phyloP scores from a whole-genome alignment of 2,888 invertebrate genomes.

The Byasa hedistus region DNA sequence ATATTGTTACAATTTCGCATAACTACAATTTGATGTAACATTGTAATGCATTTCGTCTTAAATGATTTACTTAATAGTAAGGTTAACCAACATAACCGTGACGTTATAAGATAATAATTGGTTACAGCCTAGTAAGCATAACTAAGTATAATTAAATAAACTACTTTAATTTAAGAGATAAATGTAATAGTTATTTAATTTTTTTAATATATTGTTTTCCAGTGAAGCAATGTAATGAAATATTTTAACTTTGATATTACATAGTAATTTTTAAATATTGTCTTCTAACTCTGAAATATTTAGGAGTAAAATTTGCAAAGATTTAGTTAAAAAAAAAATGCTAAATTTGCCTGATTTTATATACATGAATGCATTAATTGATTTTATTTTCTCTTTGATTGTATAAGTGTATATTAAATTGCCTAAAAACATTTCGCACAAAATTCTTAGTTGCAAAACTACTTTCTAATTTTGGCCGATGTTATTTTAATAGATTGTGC shows the following conservation, averaged over 20 bases:
- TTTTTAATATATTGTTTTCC: background rate
- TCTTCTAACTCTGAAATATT: too few species aligned
- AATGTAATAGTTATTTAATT: background rate
- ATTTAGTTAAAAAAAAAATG: too few species aligned
- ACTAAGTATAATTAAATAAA: background rate
- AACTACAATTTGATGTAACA: slow-evolving; percentile 3
- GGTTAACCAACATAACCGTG: slow-evolving; percentile 4
- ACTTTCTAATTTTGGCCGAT: background rate
- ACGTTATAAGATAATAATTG: slow-evolving; percentile 12
- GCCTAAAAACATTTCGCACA: too few species aligned
- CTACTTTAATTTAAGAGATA: background rate
- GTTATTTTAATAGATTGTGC: background rate
- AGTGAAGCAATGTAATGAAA: too few species aligned
- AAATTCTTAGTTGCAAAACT: background rate
- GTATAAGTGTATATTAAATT: too few species aligned
- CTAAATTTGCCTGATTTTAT: too few species aligned
- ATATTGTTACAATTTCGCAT: background rate
- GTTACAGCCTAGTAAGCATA: slow-evolving; percentile 14
- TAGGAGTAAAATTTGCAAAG: too few species aligned
- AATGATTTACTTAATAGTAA: slow-evolving; percentile 14
- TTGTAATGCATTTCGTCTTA: slow-evolving; percentile 7
- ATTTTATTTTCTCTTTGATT: too few species aligned
- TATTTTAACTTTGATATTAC: too few species aligned
- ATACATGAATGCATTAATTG: too few species aligned
- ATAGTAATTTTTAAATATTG: too few species aligned